Evolutionary conservation across 2,113 vertebrate species (phyloP).

Genomic region (Cottus gobio): DNA sequence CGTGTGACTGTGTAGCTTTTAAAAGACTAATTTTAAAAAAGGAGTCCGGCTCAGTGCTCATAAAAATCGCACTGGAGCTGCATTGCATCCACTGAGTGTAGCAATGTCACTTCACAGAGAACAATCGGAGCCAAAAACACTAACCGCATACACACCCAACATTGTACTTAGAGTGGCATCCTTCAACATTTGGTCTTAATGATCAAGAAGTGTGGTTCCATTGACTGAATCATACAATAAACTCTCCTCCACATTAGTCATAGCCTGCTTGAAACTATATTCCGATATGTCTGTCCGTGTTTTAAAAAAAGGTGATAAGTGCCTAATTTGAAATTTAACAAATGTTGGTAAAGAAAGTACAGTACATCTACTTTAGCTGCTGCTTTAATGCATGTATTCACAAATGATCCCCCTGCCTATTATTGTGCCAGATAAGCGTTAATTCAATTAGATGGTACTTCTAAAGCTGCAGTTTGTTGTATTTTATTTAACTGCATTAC

Average conservation of each 20-base stretch:
- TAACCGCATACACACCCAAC: not conserved
- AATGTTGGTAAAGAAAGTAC: not conserved
- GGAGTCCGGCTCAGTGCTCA: not conserved
- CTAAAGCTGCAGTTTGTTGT: not conserved
- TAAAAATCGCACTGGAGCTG: not conserved
- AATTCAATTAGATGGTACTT: not conserved
- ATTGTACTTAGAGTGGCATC: constrained; percentile 23
- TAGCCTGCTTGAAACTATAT: not conserved
- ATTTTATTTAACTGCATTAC: not conserved
- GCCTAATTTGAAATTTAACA: not conserved
- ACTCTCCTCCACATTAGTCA: not conserved
- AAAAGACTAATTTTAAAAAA: not conserved
- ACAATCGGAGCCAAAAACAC: not conserved
- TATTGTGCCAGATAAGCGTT: not conserved
- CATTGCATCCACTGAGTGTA: not conserved
- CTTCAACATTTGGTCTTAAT: constrained; percentile 72
- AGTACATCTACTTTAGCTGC: not conserved
- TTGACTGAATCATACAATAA: constrained; percentile 25
- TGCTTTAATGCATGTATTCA: not conserved
- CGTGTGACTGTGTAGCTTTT: too few relatives aligned
- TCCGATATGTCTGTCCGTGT: not conserved
- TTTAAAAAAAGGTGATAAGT: constrained; percentile 8
- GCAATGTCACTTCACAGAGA: constrained; percentile 6
- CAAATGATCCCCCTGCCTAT: not conserved
- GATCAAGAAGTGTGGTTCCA: constrained; percentile 48